Conservation (phyloP, 1,140 invertebrate genomes). For the Euura saliciscinereae region DNA sequence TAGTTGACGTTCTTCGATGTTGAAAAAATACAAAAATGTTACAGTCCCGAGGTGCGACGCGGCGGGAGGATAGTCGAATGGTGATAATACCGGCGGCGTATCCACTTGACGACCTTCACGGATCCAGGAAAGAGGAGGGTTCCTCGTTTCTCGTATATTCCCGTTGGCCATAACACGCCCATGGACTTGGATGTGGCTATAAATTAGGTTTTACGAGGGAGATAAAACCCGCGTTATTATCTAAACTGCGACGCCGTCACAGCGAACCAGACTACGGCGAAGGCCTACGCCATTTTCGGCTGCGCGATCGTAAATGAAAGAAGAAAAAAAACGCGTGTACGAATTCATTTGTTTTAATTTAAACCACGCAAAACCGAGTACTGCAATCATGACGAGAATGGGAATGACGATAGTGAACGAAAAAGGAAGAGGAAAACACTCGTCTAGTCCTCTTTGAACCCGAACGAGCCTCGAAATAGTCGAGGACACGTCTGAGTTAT, state of each 20-base stretch:
- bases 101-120: constrained; percentile 39
- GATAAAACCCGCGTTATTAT: constrained; percentile 63
- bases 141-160: constrained; percentile 27
- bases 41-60: too few relatives aligned
- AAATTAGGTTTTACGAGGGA: constrained; percentile 62
- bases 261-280: constrained; percentile 39
- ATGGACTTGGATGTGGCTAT: constrained; percentile 53
- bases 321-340: neutral
- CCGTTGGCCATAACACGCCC: constrained; percentile 38
- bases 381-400: neutral
- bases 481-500: neutral
- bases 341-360: constrained; percentile 2
- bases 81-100: constrained; percentile 38
- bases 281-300: constrained; percentile 20
- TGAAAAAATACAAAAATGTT: too few relatives aligned
- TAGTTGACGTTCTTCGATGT: neutral
- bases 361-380: neutral
- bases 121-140: constrained; percentile 24
- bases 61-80: constrained; percentile 25
- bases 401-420: too few relatives aligned
- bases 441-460: too few relatives aligned
- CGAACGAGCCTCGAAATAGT: too few relatives aligned
- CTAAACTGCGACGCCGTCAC: constrained; percentile 59
- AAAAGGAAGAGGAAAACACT: too few relatives aligned
- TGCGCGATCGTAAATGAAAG: too few relatives aligned